A percentile compares a stretch with the other conserved stretches of the same genome.
These are phyloP conservation scores for Melanotaenia pygmaea DNA, from an alignment of 2,797 vertebrate genomes.

Conservation along the genomic window DNA sequence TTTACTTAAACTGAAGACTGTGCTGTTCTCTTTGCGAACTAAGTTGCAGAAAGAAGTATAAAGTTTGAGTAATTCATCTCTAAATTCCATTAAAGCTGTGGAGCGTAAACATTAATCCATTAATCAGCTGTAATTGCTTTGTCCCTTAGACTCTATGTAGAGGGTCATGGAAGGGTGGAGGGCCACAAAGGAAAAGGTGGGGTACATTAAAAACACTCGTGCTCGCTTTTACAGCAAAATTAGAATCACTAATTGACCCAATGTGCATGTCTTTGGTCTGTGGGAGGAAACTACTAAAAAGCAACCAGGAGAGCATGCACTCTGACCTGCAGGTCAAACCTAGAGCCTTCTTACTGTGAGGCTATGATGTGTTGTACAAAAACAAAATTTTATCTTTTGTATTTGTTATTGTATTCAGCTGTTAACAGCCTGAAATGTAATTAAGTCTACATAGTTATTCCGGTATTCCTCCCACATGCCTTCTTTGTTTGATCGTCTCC, in stretches of 20 bases:
- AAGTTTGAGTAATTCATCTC: constrained; percentile 22
- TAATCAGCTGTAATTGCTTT: constrained; percentile 1
- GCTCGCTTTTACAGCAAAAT: not conserved
- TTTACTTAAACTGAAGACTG: constrained; percentile 12
- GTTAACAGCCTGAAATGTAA: constrained; percentile 30
- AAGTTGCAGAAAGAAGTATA: constrained; percentile 28
- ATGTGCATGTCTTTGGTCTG: constrained; percentile 9
- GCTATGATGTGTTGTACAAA: not conserved
- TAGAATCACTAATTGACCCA: not conserved
- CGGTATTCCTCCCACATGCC: constrained; percentile 8
- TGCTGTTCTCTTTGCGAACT: constrained; percentile 31
- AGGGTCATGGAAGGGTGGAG: not conserved
- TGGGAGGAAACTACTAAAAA: constrained; percentile 6
- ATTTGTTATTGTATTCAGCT: constrained; percentile 38
- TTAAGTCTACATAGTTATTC: constrained; percentile 18
- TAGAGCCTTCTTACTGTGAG: not conserved
- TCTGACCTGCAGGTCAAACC: not conserved
- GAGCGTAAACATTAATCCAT: constrained; percentile 24
- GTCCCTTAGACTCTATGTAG: not conserved
- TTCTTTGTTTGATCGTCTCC: constrained; percentile 18
- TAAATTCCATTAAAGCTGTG: constrained; percentile 33
- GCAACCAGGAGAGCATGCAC: not conserved
- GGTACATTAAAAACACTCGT: not conserved
- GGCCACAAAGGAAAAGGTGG: not conserved
- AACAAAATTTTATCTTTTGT: not conserved